Base-by-base conservation (phyloP, 2,888 invertebrate species). In the Laothoe populi region DNA sequence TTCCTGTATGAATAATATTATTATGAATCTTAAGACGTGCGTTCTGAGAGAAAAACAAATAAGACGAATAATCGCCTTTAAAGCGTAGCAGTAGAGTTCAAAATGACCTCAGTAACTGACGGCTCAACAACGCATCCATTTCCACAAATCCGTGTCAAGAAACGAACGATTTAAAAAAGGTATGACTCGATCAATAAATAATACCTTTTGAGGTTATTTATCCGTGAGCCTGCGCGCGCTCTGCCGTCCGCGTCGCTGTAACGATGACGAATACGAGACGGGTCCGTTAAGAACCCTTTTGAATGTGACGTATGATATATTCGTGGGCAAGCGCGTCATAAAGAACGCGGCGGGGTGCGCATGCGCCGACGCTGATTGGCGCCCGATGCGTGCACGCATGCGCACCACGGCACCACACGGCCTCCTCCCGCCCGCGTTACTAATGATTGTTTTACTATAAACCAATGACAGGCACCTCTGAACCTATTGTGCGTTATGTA, bases 201-300 rank as follows among this genome's bases (percentile, higher is more conserved):
- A 86, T 82, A 79, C 77, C 78, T 82, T 85, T 83, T 81, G 83
- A 79, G 68, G 83, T 84, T 88, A 92, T 90, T 90, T 90, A 91
- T 90, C 81, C 80, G 84, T 74, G 78, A 82, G 72, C 67, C 74
- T 79, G 79, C 75, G 77, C 77, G 71, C 59, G n/a, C n/a, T n/a
- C n/a, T n/a, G n/a, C n/a, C n/a, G n/a, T n/a, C n/a, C n/a, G n/a
- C 40, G 59, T 68, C 67, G 66, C 66, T 72, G 71, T 87, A 91
- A 91, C 91, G 91, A 92, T 92, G 92, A 92, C 91, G 92, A 90
- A 92, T 92, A 88, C 81, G 82, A 88, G 90, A 90, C 90, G 86
- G 83, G 87, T 87, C 86, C 83, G 86, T 88, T 86, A 87, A 86
- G 85, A 86, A 83, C 81, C 83, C 84, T 86, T 90, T 87, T 82